Conservation (phyloP, 2,113 vertebrate genomes). For the Pelodiscus sinensis region DNA sequence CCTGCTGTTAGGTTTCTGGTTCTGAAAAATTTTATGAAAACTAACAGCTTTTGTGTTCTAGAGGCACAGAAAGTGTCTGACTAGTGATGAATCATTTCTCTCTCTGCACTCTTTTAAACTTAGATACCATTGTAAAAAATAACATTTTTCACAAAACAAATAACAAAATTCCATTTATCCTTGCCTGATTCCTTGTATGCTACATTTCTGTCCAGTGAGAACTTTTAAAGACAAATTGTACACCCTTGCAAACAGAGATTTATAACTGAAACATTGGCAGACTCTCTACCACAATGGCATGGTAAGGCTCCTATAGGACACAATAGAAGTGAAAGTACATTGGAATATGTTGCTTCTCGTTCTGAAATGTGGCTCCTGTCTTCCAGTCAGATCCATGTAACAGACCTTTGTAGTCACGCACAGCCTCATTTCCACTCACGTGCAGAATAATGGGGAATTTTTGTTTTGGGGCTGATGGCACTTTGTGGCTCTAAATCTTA, state of each 20-base stretch:
- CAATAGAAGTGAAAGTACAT: neutral
- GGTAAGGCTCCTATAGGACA: neutral
- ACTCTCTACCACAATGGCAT: rapidly evolving
- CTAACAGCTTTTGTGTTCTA: neutral
- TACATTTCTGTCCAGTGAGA: neutral
- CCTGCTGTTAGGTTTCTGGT: neutral
- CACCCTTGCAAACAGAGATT: neutral
- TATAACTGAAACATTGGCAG: neutral
- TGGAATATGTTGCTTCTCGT: neutral
- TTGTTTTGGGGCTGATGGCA: neutral
- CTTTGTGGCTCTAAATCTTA: neutral
- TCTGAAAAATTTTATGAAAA: neutral
- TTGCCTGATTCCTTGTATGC: neutral
- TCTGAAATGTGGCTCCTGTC: neutral
- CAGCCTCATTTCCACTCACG: neutral
- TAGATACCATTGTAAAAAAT: neutral
- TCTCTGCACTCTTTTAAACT: neutral
- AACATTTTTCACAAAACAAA: neutral
- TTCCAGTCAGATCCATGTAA: neutral
- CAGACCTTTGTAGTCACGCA: neutral
- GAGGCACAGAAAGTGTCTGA: neutral
- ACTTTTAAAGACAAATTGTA: neutral
- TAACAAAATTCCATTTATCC: neutral
- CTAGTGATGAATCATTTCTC: neutral
- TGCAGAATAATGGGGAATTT: neutral